Evolutionary conservation across 2,888 invertebrate species (phyloP).

Genomic region (Amblyteles armatorius): DNA sequence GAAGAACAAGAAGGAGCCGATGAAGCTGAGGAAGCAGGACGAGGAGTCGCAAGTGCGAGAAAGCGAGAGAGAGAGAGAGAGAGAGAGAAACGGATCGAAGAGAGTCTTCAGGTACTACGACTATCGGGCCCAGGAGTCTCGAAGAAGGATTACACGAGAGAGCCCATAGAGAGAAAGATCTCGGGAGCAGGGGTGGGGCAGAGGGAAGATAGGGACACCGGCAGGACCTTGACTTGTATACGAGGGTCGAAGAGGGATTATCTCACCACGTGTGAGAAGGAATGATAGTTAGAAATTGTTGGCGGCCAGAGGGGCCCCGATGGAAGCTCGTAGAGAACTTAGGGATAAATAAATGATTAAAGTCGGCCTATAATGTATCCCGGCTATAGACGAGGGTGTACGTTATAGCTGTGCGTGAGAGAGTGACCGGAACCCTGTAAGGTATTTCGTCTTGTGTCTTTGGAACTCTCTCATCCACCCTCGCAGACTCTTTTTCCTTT

Average conservation of each 20-base stretch:
- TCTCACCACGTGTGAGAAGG: constrained; percentile 55
- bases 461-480: constrained; percentile 48
- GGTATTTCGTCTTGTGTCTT: constrained; percentile 42
- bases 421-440: constrained; percentile 54
- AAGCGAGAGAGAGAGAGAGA: constrained; percentile 46
- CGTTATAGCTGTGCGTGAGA: constrained; percentile 51
- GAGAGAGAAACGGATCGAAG: constrained; percentile 58
- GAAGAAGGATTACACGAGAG: constrained; percentile 65
- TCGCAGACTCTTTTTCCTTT: constrained; percentile 25
- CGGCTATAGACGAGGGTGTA: constrained; percentile 36
- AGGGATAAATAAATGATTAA: constrained; percentile 64
- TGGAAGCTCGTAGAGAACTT: constrained; percentile 37
- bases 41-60: constrained; percentile 44
- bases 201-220: constrained; percentile 48
- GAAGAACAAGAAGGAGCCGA: constrained; percentile 47
- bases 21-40: constrained; percentile 46
- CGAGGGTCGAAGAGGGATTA: constrained; percentile 64
- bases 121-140: constrained; percentile 29
- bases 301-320: constrained; percentile 46
- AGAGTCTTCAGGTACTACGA: constrained; percentile 44
- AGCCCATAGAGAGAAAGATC: constrained; percentile 56
- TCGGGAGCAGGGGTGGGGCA: constrained; percentile 28
- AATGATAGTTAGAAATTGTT: constrained; percentile 54
- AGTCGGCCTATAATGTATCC: constrained; percentile 56
- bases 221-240: constrained; percentile 68